These are phyloP conservation scores for Steatornis caripensis DNA, from an alignment of 2,113 vertebrate species.

Conservation along the genomic window DNA sequence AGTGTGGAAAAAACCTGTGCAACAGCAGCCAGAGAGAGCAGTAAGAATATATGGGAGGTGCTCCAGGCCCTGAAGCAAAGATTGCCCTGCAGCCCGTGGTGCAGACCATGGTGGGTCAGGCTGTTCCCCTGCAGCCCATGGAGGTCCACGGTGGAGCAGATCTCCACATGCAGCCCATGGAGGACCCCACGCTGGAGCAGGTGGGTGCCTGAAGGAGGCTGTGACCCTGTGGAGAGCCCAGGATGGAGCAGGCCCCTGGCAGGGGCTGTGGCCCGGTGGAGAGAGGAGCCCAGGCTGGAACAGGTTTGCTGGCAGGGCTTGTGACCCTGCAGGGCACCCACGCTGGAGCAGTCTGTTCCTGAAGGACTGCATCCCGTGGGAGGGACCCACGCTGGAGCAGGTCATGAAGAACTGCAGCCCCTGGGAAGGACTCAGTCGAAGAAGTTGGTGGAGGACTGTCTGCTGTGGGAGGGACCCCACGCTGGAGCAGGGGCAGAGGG, in stretches of 20 bases:
- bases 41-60: background rate
- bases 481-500: background rate
- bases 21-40: background rate
- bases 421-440: background rate
- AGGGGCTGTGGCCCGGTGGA: background rate
- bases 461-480: background rate
- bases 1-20: no score
- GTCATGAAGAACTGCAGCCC: background rate
- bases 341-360: no score
- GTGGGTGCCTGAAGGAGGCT: background rate
- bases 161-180: background rate
- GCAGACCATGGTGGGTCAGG: background rate
- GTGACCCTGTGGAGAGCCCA: background rate
- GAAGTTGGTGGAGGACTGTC: background rate
- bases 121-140: background rate
- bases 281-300: background rate
- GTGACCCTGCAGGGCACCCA: no score
- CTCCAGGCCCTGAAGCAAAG: accelerated
- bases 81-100: background rate
- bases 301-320: no score
- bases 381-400: no score
- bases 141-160: background rate
- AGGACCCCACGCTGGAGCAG: accelerated
- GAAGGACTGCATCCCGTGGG: no score
- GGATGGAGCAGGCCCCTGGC: background rate